Conservation (phyloP, 92 coral and sea anemone species). For the Hydrozoanthus gracilis region DNA sequence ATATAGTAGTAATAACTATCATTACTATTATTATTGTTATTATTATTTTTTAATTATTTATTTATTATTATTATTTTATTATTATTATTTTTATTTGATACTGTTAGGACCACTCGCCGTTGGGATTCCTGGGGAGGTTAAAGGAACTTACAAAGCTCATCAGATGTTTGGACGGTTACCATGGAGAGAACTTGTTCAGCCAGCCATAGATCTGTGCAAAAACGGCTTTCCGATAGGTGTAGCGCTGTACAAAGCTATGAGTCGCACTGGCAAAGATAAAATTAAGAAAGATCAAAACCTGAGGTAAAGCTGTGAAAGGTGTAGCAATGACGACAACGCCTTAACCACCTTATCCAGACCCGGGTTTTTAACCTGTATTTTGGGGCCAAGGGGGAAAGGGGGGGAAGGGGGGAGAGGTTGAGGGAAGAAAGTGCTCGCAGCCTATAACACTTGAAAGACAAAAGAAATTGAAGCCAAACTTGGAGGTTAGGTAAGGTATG, state of each 20-base stretch:
- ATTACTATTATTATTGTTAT: too few relatives aligned
- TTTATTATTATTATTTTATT: too few relatives aligned
- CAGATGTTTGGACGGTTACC: conserved; percentile 45
- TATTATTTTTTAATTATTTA: too few relatives aligned
- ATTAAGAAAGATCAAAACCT: conserved; percentile 40
- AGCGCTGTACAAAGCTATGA: conserved; percentile 42
- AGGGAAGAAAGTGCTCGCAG: too few relatives aligned
- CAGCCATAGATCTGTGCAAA: conserved; percentile 56
- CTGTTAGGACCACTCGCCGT: conserved; percentile 45
- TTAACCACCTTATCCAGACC: neutral
- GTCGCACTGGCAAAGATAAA: conserved; percentile 21
- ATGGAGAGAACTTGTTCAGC: conserved; percentile 61
- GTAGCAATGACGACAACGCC: neutral
- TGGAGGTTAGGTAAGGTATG: too few relatives aligned
- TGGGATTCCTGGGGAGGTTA: conserved; percentile 60
- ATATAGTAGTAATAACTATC: too few relatives aligned
- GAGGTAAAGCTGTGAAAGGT: conserved; percentile 20
- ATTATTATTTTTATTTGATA: neutral
- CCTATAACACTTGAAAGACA: too few relatives aligned
- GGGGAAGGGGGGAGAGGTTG: neutral
- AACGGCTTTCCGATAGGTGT: conserved; percentile 52
- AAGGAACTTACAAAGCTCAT: conserved; percentile 44
- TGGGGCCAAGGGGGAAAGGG: neutral
- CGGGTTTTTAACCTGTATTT: too few relatives aligned
- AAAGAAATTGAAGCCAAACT: too few relatives aligned